Percentiles rank a stretch among this genome's conserved stretches.
These are phyloP conservation scores for Drosophila ficusphila DNA, from an alignment of 1,140 invertebrate genomes.

Conservation along the genomic window DNA sequence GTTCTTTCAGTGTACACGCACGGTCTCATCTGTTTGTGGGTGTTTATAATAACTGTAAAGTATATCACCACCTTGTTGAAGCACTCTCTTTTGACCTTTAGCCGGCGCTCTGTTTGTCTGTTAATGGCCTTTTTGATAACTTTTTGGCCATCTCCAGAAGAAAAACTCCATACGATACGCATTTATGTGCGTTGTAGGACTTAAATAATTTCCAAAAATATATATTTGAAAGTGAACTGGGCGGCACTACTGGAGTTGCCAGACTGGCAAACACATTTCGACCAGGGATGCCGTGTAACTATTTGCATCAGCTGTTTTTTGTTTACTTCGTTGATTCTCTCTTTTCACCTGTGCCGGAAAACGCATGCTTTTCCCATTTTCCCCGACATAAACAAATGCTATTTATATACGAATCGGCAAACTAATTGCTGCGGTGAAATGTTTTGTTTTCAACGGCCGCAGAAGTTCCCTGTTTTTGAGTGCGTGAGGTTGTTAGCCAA, in stretches of 20 bases:
- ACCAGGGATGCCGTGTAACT: conserved; percentile 1
- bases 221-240: background rate
- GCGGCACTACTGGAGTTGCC: conserved; percentile 1
- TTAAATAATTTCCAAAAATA: background rate
- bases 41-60: conserved; percentile 10
- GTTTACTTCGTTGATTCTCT: conserved; percentile 32
- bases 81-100: conserved; percentile 23
- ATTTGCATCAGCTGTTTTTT: conserved; percentile 32
- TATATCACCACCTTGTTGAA: background rate
- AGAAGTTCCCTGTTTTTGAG: conserved; percentile 16
- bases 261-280: background rate
- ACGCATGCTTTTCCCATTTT: conserved; percentile 41
- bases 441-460: conserved; percentile 27
- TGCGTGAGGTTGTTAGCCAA: conserved; percentile 31
- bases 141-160: background rate
- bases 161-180: no score
- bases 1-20: conserved; percentile 17
- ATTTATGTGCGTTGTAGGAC: no score
- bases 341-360: conserved; percentile 2
- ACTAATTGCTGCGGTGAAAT: conserved; percentile 15
- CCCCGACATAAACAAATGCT: conserved; percentile 52
- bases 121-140: conserved; percentile 12
- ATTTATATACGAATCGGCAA: conserved; percentile 34
- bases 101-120: no score
- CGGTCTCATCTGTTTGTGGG: conserved; percentile 15